phyloP scores from a whole-genome alignment of 1,140 invertebrate genomes.

The Asbolus verrucosus region DNA sequence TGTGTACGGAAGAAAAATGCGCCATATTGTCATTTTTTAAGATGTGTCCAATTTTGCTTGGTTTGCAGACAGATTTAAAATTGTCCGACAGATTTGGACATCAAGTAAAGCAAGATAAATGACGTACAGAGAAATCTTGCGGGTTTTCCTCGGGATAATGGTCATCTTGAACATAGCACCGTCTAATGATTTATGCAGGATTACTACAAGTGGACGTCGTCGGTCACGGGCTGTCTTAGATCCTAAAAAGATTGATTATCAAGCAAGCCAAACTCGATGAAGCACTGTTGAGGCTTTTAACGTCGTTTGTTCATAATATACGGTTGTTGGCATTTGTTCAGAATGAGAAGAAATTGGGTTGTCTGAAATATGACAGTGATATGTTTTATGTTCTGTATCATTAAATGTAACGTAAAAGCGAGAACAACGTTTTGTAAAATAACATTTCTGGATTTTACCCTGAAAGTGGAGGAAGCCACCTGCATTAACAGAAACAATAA shows the following conservation, averaged over 20 bases:
- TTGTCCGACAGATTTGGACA: constrained; percentile 32
- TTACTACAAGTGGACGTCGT: constrained; percentile 40
- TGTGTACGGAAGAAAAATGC: too few species aligned
- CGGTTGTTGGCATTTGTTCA: constrained; percentile 25
- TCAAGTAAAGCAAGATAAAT: constrained; percentile 53
- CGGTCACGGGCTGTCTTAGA: constrained; percentile 27
- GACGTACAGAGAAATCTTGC: constrained; percentile 50
- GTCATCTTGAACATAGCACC: constrained; percentile 46
- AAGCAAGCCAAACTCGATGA: constrained; percentile 34
- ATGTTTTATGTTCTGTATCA: constrained; percentile 26
- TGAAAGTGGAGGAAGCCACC: too few species aligned
- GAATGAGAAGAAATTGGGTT: constrained; percentile 19
- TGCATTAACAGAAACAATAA: too few species aligned
- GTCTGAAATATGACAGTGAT: constrained; percentile 16
- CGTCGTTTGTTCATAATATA: constrained; percentile 36
- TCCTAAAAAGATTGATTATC: constrained; percentile 43
- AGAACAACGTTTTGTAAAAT: constrained; percentile 6
- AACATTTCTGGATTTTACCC: not conserved
- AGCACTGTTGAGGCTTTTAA: constrained; percentile 41
- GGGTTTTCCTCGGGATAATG: constrained; percentile 51
- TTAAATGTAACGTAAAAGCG: constrained; percentile 21
- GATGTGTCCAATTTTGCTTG: constrained; percentile 14
- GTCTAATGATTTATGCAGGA: constrained; percentile 56
- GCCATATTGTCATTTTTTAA: not conserved
- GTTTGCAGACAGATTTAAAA: constrained; percentile 11